phyloP scores from a whole-genome alignment of 1,140 invertebrate species.

The Dinoponera quadriceps region DNA sequence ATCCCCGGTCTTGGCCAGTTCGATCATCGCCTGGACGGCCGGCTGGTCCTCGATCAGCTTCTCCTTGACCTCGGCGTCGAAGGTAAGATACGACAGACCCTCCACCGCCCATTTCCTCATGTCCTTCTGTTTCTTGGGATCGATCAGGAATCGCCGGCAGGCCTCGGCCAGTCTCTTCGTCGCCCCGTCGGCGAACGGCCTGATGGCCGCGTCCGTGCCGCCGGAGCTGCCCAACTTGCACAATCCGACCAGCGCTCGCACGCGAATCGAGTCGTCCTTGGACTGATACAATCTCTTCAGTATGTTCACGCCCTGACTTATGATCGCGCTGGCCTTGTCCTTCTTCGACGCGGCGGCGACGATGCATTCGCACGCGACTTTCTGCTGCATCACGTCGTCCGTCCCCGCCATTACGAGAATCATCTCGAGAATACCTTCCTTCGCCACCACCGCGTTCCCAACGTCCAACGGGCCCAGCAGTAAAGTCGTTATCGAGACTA shows the following conservation, averaged over 20 bases:
- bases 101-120: conserved; percentile 98
- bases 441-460: conserved; percentile 96
- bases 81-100: conserved; percentile 97
- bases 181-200: conserved; percentile 98
- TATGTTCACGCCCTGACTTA: conserved; percentile 96
- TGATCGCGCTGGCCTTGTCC: conserved; percentile 97
- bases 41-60: conserved; percentile 95
- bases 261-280: conserved; percentile 95
- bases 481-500: conserved; percentile 95
- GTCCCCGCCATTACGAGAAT: conserved; percentile 98
- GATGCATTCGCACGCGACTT: conserved; percentile 97
- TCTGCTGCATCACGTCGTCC: conserved; percentile 93
- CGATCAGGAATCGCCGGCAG: conserved; percentile 96
- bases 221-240: conserved; percentile 98
- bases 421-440: conserved; percentile 98
- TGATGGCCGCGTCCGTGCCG: conserved; percentile 97
- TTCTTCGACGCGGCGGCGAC: conserved; percentile 98
- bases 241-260: conserved; percentile 96
- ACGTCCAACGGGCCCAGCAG: conserved; percentile 97
- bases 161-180: conserved; percentile 97
- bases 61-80: conserved; percentile 99
- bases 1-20: conserved; percentile 94
- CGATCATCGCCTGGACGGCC: conserved; percentile 94
- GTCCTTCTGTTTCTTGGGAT: conserved; percentile 94
- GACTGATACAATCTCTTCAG: conserved; percentile 97